phyloP scores from a whole-genome alignment of 2,888 invertebrate genomes.

The Sarcophaga carnaria region DNA sequence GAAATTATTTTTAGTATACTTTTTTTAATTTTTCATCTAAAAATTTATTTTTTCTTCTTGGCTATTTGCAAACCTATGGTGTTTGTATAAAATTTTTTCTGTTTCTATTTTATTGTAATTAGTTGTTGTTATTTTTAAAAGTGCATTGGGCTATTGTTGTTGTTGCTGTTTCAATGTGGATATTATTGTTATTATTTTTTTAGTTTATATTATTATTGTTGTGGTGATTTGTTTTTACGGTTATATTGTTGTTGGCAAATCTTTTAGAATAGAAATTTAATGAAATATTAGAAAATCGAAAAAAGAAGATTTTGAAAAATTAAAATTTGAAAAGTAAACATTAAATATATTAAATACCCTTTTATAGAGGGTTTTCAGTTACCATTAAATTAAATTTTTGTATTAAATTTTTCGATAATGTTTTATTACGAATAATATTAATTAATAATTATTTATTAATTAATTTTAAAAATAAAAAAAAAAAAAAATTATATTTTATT shows the following conservation, averaged over 20 bases:
- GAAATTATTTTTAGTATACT: too few relatives aligned
- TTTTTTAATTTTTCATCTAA: background rate
- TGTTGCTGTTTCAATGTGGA: constrained; percentile 63
- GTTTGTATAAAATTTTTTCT: background rate
- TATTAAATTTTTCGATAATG: background rate
- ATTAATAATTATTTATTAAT: too few relatives aligned
- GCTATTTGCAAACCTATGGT: background rate
- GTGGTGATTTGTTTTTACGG: constrained; percentile 54
- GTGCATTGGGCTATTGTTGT: constrained; percentile 70
- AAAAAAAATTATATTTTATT: too few relatives aligned
- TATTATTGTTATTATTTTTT: constrained; percentile 56
- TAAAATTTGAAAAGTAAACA: background rate
- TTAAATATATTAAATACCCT: too few relatives aligned
- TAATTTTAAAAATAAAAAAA: too few relatives aligned
- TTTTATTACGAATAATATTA: too few relatives aligned
- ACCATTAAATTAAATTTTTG: too few relatives aligned
- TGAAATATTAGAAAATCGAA: background rate
- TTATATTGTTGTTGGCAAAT: constrained; percentile 37
- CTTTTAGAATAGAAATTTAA: constrained; percentile 34
- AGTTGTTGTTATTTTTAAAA: constrained; percentile 61
- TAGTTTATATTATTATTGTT: constrained; percentile 25
- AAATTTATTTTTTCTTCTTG: background rate
- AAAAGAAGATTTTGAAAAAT: background rate
- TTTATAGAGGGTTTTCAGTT: too few relatives aligned
- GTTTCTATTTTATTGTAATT: constrained; percentile 52